phyloP scores from a whole-genome alignment of 2,113 vertebrate genomes.

The Mirounga angustirostris region DNA sequence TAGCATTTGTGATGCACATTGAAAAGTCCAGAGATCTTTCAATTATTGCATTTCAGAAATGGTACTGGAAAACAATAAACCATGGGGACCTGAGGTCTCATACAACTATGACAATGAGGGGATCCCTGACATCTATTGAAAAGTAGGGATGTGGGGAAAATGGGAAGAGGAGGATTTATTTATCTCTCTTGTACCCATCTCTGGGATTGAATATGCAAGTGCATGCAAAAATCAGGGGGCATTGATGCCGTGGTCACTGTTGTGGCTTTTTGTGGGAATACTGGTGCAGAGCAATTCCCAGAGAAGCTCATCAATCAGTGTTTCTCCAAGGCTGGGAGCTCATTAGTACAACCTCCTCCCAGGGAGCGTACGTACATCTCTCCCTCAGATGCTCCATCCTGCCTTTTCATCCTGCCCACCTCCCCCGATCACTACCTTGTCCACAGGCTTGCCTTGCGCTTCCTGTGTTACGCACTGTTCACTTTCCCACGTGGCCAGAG shows the following conservation, averaged over 20 bases:
- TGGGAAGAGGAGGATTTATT: background rate
- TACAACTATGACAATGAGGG: background rate
- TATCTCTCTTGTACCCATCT: background rate
- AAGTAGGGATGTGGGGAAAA: background rate
- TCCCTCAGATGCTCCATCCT: background rate
- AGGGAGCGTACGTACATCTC: fast-evolving
- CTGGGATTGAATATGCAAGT: background rate
- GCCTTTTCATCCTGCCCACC: background rate
- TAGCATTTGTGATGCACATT: conserved; percentile 43
- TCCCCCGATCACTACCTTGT: background rate
- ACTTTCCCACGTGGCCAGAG: background rate
- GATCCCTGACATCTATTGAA: conserved; percentile 7
- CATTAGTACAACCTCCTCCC: background rate
- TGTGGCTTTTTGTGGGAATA: background rate
- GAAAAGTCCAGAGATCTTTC: conserved; percentile 11
- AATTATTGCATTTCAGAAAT: conserved; percentile 51
- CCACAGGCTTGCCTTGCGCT: background rate
- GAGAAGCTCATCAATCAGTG: conserved; percentile 2
- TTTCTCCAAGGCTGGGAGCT: background rate
- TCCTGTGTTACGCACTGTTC: background rate
- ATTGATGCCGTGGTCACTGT: background rate
- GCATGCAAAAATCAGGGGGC: background rate
- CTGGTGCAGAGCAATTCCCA: background rate
- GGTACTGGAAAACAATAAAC: conserved; percentile 46
- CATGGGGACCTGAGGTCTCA: background rate